Evolutionary conservation across 2,113 vertebrate species (phyloP).

Genomic region (Takifugu flavidus): DNA sequence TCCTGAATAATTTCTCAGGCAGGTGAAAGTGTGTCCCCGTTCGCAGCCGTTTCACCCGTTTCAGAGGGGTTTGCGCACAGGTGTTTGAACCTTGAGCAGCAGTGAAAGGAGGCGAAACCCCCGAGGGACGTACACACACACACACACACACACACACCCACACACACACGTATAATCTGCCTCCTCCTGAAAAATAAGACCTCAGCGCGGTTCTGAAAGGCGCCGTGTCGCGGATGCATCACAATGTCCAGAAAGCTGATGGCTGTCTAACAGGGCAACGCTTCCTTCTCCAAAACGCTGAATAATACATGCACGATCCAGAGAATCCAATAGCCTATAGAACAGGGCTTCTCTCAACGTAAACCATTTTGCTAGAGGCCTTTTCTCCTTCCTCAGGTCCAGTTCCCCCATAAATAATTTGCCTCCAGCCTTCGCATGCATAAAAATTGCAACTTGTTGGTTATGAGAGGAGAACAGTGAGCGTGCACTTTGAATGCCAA

Average conservation of each 20-base stretch:
- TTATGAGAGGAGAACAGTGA: constrained; percentile 71
- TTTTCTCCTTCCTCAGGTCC: constrained; percentile 58
- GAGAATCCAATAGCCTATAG: constrained; percentile 63
- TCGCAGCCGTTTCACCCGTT: constrained; percentile 15
- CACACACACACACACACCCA: constrained; percentile 2
- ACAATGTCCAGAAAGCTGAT: constrained; percentile 61
- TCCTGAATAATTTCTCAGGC: constrained; percentile 56
- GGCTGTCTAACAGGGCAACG: constrained; percentile 49
- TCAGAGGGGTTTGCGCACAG: constrained; percentile 11
- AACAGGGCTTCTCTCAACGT: constrained; percentile 61
- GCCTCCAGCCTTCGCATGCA: constrained; percentile 73
- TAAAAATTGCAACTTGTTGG: constrained; percentile 76
- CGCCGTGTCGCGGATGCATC: constrained; percentile 55
- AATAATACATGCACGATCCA: constrained; percentile 69
- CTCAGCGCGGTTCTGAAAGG: constrained; percentile 58
- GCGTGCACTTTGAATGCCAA: constrained; percentile 73
- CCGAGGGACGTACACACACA: neutral
- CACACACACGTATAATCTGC: constrained; percentile 45
- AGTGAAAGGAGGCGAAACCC: neutral
- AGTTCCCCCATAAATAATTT: constrained; percentile 73
- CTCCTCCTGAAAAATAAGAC: constrained; percentile 56
- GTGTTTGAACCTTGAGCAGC: neutral
- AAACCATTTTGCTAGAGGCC: constrained; percentile 61
- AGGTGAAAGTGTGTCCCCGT: constrained; percentile 51
- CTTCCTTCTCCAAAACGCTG: constrained; percentile 52